These are phyloP conservation scores for Triplophysa siluroides DNA, from an alignment of 2,113 vertebrate genomes.

Conservation along the genomic window DNA sequence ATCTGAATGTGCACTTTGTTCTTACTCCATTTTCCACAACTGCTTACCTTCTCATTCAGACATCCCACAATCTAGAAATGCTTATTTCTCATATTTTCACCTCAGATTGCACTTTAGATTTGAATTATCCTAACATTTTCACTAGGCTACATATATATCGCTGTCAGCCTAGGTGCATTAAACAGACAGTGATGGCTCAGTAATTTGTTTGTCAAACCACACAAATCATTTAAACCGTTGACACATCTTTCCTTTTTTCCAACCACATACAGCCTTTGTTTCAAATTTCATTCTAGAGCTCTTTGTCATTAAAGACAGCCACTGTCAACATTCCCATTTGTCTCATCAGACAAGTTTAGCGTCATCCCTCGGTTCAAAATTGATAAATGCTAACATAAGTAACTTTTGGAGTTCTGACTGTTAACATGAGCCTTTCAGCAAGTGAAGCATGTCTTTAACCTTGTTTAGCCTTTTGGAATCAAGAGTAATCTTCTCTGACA, in stretches of 20 bases:
- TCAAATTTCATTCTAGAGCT: conserved; percentile 18
- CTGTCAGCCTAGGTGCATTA: neutral
- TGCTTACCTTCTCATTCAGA: too few species aligned
- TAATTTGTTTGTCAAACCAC: conserved; percentile 20
- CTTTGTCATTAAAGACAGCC: conserved; percentile 4
- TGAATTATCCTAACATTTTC: neutral
- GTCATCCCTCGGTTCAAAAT: neutral
- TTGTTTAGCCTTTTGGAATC: conserved; percentile 57
- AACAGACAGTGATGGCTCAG: neutral
- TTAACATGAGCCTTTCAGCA: conserved; percentile 42
- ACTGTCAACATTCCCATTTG: conserved; percentile 24
- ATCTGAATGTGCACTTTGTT: conserved; percentile 5
- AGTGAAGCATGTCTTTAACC: conserved; percentile 52
- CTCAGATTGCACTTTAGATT: neutral
- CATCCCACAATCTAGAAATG: neutral
- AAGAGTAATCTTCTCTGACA: conserved; percentile 59
- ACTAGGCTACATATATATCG: neutral
- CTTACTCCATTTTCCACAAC: too few species aligned
- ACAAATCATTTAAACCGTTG: conserved; percentile 24
- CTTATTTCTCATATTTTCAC: neutral
- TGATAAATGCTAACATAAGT: conserved; percentile 31
- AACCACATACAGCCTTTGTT: conserved; percentile 6
- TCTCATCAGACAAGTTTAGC: conserved; percentile 19
- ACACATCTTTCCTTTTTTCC: conserved; percentile 8
- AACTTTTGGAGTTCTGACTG: conserved; percentile 30